Evolutionary conservation across 1,140 invertebrate species (phyloP).

Genomic region (Drosophila aff.): DNA sequence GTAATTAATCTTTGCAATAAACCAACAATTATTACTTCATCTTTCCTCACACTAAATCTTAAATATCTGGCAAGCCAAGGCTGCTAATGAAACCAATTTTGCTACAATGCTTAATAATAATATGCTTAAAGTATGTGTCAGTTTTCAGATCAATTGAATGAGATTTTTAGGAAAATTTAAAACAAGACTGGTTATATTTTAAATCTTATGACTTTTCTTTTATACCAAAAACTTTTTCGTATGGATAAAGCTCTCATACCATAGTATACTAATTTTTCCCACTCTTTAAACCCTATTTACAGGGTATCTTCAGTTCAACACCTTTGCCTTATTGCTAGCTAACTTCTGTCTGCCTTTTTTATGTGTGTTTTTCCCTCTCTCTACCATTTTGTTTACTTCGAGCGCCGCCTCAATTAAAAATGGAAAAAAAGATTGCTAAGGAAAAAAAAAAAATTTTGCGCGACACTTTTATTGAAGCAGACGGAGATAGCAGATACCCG

Average conservation of each 20-base stretch:
- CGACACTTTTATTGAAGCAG: constrained; percentile 59
- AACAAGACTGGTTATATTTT: neutral
- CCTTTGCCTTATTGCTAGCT: neutral
- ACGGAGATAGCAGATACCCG: constrained; percentile 55
- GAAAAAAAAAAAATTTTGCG: constrained; percentile 36
- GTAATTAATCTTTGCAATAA: neutral
- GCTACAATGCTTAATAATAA: too few relatives aligned
- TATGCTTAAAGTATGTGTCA: neutral
- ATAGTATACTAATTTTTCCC: neutral
- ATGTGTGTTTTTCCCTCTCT: constrained; percentile 36
- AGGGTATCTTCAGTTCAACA: constrained; percentile 13
- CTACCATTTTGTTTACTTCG: constrained; percentile 69
- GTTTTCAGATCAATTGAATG: neutral
- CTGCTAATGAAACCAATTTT: neutral
- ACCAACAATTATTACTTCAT: neutral
- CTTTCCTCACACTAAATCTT: neutral
- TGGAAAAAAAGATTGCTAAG: constrained; percentile 15
- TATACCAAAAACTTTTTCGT: neutral
- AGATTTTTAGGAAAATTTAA: neutral
- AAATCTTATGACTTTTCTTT: accelerated
- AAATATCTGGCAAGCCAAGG: neutral
- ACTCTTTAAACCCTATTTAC: neutral
- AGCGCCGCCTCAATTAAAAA: constrained; percentile 78
- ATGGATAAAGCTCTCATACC: neutral
- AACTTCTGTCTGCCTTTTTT: constrained; percentile 27